These are phyloP conservation scores for Paracyclopina nana DNA, from an alignment of 1,140 invertebrate species.

Conservation along the genomic window DNA sequence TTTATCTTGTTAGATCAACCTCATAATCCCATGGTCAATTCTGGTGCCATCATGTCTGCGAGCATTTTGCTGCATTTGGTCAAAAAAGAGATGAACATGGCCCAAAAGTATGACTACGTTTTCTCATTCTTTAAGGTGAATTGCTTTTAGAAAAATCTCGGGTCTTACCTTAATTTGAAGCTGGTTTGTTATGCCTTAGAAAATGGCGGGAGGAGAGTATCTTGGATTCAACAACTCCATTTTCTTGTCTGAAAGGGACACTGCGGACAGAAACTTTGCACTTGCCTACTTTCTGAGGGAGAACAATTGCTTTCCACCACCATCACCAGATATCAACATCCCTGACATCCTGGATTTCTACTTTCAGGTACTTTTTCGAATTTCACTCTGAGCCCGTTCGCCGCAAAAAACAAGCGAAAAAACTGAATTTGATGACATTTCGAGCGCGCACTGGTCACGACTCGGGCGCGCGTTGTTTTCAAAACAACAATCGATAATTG, in stretches of 20 bases:
- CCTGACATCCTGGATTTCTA: constrained; percentile 92
- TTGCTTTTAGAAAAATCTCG: constrained; percentile 43
- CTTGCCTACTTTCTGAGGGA: constrained; percentile 94
- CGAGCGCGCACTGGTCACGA: too few relatives aligned
- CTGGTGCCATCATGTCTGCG: constrained; percentile 82
- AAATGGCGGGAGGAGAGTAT: constrained; percentile 48
- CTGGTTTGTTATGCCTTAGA: constrained; percentile 16
- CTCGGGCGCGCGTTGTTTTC: too few relatives aligned
- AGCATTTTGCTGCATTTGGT: constrained; percentile 44
- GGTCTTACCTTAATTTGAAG: neutral
- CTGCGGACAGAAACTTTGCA: constrained; percentile 89
- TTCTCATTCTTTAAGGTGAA: constrained; percentile 47
- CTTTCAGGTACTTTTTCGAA: constrained; percentile 52
- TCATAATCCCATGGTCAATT: constrained; percentile 96
- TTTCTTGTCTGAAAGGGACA: constrained; percentile 81
- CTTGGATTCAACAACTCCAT: constrained; percentile 92
- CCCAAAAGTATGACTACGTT: constrained; percentile 68
- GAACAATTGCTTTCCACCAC: constrained; percentile 66
- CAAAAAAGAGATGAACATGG: constrained; percentile 62
- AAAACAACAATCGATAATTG: too few relatives aligned
- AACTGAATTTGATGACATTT: too few relatives aligned
- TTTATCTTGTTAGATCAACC: constrained; percentile 51
- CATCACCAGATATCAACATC: constrained; percentile 56
- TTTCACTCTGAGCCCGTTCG: constrained; percentile 23
- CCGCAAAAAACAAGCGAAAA: too few relatives aligned